These are phyloP conservation scores for Carterocephalus palaemon DNA, from an alignment of 2,888 invertebrate species.

Conservation along the genomic window DNA sequence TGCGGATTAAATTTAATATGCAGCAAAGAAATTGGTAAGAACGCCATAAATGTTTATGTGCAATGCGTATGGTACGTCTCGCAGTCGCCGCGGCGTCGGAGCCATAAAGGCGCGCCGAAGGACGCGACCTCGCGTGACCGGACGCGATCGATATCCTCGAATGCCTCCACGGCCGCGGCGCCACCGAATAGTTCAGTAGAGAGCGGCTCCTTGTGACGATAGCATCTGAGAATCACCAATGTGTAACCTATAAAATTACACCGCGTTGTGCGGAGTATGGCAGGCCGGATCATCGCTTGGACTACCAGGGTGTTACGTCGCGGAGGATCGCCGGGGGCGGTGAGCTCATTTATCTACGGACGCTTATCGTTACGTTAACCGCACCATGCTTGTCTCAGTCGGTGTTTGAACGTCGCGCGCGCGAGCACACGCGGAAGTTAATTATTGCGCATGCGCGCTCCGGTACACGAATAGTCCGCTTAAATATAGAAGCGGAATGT, in stretches of 20 bases:
- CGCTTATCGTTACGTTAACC: slow-evolving; percentile 64
- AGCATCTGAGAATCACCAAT: slow-evolving; percentile 43
- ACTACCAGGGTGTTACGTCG: slow-evolving; percentile 68
- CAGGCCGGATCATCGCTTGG: slow-evolving; percentile 64
- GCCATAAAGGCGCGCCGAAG: slow-evolving; percentile 75
- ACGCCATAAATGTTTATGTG: slow-evolving; percentile 3
- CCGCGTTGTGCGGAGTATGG: slow-evolving; percentile 45
- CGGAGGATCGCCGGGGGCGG: slow-evolving; percentile 73
- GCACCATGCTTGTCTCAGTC: slow-evolving; percentile 67
- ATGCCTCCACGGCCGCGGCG: slow-evolving; percentile 43
- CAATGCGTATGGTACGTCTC: slow-evolving; percentile 19
- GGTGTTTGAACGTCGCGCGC: slow-evolving; percentile 71
- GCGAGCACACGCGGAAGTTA: slow-evolving; percentile 76
- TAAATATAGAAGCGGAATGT: slow-evolving; percentile 76
- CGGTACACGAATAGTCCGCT: slow-evolving; percentile 74
- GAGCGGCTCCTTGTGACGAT: slow-evolving; percentile 60
- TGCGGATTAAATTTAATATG: neutral
- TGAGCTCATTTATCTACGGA: slow-evolving; percentile 70
- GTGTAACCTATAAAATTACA: slow-evolving; percentile 9
- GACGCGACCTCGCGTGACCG: slow-evolving; percentile 74
- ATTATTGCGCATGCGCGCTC: slow-evolving; percentile 70
- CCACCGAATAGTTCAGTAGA: slow-evolving; percentile 59
- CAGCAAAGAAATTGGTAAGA: neutral
- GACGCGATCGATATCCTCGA: slow-evolving; percentile 67
- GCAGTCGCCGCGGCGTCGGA: slow-evolving; percentile 32